A percentile compares a stretch with the other conserved stretches of the same genome.
These are phyloP conservation scores for Enhydra lutris DNA, from an alignment of 2,113 vertebrate genomes.

Conservation along the genomic window DNA sequence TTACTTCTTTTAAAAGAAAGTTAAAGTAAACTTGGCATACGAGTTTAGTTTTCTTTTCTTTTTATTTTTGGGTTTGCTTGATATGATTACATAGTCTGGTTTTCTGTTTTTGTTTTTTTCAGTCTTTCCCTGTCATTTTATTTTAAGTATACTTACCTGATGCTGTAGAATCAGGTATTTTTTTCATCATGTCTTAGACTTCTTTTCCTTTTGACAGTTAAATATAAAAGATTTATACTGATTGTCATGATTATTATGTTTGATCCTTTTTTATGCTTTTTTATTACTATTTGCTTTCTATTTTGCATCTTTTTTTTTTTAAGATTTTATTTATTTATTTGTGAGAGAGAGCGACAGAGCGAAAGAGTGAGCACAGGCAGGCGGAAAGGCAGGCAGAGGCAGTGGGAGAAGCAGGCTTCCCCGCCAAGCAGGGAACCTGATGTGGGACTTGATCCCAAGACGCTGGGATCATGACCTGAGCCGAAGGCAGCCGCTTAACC, in stretches of 20 bases:
- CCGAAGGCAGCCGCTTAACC: too few species aligned
- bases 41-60: not conserved
- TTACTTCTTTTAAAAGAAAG: not conserved
- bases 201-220: not conserved
- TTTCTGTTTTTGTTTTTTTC: not conserved
- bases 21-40: not conserved
- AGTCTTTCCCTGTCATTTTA: not conserved
- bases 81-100: not conserved
- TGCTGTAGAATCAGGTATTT: not conserved
- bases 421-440: too few species aligned
- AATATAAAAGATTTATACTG: not conserved
- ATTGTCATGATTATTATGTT: not conserved
- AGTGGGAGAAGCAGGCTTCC: too few species aligned
- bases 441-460: too few species aligned
- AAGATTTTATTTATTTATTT: too few species aligned
- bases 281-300: not conserved
- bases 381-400: too few species aligned
- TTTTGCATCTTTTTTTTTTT: not conserved
- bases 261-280: not conserved
- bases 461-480: too few species aligned
- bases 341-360: too few species aligned
- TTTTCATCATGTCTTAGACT: not conserved
- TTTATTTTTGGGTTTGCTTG: not conserved
- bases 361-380: too few species aligned
- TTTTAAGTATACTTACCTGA: not conserved